Evolutionary conservation across 2,113 vertebrate species (phyloP).

Genomic region (Indicator indicator): DNA sequence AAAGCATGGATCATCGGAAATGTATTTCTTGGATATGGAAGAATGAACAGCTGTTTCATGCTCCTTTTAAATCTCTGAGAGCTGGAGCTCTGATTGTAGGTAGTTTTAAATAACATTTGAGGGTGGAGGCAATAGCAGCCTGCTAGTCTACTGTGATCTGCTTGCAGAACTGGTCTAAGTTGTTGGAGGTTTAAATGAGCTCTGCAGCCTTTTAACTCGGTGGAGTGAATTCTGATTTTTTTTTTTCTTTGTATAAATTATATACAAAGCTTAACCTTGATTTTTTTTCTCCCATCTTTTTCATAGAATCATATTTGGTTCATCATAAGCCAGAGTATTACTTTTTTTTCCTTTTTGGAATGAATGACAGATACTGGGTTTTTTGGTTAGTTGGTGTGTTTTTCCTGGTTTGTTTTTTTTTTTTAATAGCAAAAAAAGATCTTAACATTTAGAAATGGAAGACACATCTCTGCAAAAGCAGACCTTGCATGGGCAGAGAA

Average conservation of each 20-base stretch:
- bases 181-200: constrained; percentile 18
- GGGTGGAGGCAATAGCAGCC: constrained; percentile 37
- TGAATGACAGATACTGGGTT: not conserved
- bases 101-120: constrained; percentile 61
- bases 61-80: constrained; percentile 28
- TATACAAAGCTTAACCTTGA: not conserved
- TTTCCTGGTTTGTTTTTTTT: no score
- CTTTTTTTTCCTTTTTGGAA: not conserved
- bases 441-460: not conserved
- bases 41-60: constrained; percentile 52
- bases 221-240: not conserved
- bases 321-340: not conserved
- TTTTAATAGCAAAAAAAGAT: not conserved
- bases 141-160: not conserved
- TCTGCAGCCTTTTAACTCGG: constrained; percentile 10
- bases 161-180: constrained; percentile 19
- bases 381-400: no score
- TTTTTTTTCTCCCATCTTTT: not conserved
- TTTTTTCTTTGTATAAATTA: not conserved
- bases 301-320: not conserved
- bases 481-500: not conserved
- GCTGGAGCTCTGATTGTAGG: not conserved
- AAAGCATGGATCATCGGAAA: constrained; percentile 52
- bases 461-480: not conserved
- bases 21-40: constrained; percentile 48